phyloP scores from a whole-genome alignment of 2,888 invertebrate species.

The Lottia gigantea region DNA sequence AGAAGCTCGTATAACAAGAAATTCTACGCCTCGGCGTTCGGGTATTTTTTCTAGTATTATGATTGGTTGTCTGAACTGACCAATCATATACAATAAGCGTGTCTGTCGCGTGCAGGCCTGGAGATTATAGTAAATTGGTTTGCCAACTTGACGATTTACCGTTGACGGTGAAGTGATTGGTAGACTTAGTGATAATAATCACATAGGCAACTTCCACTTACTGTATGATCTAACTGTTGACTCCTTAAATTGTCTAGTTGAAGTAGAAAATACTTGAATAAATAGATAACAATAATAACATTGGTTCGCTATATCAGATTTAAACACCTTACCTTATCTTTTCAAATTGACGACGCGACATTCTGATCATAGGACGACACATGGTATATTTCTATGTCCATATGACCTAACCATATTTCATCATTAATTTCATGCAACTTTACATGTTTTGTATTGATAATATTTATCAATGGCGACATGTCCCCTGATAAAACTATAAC shows the following conservation, averaged over 20 bases:
- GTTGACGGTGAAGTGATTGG: too few species aligned
- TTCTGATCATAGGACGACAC: background rate
- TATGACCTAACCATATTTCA: slow-evolving; percentile 2
- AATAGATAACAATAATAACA: slow-evolving; percentile 5
- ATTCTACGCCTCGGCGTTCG: background rate
- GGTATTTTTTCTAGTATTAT: background rate
- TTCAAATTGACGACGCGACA: slow-evolving; percentile 2
- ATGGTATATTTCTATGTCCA: background rate
- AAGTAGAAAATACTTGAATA: background rate
- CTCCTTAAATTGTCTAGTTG: background rate
- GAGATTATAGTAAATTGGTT: background rate
- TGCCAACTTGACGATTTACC: background rate
- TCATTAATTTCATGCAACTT: slow-evolving; percentile 4
- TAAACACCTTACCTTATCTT: slow-evolving; percentile 4
- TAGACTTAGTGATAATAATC: background rate
- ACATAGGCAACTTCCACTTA: slow-evolving; percentile 4
- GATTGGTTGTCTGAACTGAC: background rate
- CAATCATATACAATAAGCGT: background rate
- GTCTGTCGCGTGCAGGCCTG: slow-evolving; percentile 6
- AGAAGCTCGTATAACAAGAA: background rate
- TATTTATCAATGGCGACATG: background rate
- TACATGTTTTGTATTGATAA: slow-evolving; percentile 5
- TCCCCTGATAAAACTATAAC: too few species aligned
- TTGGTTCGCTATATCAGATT: background rate
- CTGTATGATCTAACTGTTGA: background rate